Conservation (phyloP, 2,888 invertebrate genomes). For the Aleiodes alternator region DNA sequence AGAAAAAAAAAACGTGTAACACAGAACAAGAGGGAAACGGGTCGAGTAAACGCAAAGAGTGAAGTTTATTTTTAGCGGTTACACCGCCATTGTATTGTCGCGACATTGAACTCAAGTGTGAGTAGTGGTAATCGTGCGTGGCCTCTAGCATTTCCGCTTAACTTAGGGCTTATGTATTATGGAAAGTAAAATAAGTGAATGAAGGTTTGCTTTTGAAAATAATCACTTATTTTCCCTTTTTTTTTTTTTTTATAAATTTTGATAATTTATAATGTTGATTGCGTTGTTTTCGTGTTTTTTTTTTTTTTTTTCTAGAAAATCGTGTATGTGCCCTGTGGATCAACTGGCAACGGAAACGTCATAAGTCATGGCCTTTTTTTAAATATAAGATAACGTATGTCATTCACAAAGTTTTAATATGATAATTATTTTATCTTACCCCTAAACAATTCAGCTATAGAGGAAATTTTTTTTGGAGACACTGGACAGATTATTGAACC, state of each 20-base stretch:
- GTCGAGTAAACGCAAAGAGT: constrained; percentile 61
- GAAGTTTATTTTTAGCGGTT: constrained; percentile 73
- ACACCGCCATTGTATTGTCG: constrained; percentile 70
- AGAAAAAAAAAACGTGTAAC: constrained; percentile 28
- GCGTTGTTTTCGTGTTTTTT: neutral
- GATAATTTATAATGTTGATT: neutral
- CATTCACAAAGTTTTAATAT: constrained; percentile 63
- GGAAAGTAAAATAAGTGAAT: constrained; percentile 22
- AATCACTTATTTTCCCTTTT: neutral
- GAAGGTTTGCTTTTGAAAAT: neutral
- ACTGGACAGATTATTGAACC: too few species aligned
- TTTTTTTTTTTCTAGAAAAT: neutral
- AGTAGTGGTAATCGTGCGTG: constrained; percentile 40
- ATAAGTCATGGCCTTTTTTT: constrained; percentile 62
- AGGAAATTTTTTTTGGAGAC: neutral
- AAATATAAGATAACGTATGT: constrained; percentile 65
- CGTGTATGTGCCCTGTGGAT: constrained; percentile 53
- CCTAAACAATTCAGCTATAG: neutral
- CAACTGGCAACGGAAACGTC: constrained; percentile 48
- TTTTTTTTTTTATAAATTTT: too few species aligned
- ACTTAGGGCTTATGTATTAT: constrained; percentile 34
- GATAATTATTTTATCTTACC: neutral
- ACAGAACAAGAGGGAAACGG: constrained; percentile 47
- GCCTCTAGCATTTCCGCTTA: constrained; percentile 39
- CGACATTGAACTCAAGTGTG: constrained; percentile 51